phyloP scores from a whole-genome alignment of 2,113 vertebrate genomes.

The Indicator maculatus region DNA sequence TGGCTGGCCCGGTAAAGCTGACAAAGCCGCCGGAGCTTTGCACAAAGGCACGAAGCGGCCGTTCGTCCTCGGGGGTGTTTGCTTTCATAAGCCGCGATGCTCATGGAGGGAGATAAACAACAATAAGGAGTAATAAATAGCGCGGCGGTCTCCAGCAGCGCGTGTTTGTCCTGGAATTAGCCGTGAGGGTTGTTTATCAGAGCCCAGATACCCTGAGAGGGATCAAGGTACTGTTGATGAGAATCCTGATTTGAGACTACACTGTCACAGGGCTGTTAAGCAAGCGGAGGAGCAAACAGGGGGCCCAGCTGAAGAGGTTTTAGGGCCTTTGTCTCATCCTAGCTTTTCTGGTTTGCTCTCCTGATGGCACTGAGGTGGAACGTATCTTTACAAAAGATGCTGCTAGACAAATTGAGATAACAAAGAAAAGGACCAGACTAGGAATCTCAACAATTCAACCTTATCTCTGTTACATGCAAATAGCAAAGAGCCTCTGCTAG shows the following conservation, averaged over 20 bases:
- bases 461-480: too few species aligned
- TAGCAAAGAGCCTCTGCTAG: too few species aligned
- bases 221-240: neutral
- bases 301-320: rapidly evolving
- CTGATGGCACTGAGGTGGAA: too few species aligned
- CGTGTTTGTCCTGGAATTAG: neutral
- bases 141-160: rapidly evolving
- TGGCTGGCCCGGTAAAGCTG: rapidly evolving
- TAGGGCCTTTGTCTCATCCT: too few species aligned
- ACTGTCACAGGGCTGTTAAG: too few species aligned
- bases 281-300: neutral
- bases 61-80: neutral
- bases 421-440: too few species aligned
- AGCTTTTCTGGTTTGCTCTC: neutral
- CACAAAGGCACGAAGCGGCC: rapidly evolving
- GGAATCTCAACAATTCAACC: too few species aligned
- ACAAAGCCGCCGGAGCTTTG: too few species aligned
- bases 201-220: neutral
- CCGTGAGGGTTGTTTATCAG: neutral
- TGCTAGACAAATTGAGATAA: too few species aligned
- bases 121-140: neutral
- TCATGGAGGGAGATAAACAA: neutral
- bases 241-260: too few species aligned
- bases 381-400: too few species aligned
- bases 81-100: rapidly evolving